These are phyloP conservation scores for Drosophila nebulosa DNA, from an alignment of 1,140 invertebrate species.

Conservation along the genomic window DNA sequence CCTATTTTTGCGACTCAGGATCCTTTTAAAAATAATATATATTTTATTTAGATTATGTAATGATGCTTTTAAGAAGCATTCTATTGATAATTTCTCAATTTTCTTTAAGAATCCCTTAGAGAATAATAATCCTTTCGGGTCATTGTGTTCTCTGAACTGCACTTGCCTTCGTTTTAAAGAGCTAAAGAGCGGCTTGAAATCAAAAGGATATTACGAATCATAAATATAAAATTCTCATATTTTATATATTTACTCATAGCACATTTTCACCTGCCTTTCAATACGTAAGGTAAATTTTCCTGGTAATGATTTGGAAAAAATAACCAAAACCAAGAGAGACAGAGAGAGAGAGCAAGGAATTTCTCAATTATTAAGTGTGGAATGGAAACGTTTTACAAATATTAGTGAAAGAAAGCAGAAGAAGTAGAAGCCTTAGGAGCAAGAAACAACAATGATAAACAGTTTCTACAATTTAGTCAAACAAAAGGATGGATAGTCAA, in stretches of 20 bases:
- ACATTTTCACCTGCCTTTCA: slow-evolving; percentile 58
- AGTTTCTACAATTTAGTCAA: slow-evolving; percentile 68
- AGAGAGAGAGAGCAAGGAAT: no score
- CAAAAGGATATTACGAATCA: slow-evolving; percentile 22
- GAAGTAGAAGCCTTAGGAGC: slow-evolving; percentile 35
- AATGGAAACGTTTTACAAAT: slow-evolving; percentile 42
- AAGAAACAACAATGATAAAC: slow-evolving; percentile 72
- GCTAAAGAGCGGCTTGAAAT: slow-evolving; percentile 23
- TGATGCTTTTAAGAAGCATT: no score
- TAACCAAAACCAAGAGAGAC: background rate
- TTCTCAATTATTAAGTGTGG: slow-evolving; percentile 59
- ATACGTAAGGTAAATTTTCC: no score
- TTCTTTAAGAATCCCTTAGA: no score
- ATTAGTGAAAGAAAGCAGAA: slow-evolving; percentile 34
- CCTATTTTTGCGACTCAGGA: no score
- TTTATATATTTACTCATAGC: slow-evolving; percentile 45
- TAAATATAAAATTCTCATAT: slow-evolving; percentile 38
- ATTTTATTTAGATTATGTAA: no score
- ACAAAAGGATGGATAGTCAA: slow-evolving; percentile 56
- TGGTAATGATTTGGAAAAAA: slow-evolving; percentile 32
- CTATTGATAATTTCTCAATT: no score
- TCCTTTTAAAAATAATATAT: no score
- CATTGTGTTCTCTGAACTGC: background rate
- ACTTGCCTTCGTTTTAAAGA: no score
- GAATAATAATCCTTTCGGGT: no score